Percentiles rank a stretch among this genome's conserved stretches.
phyloP scores from a whole-genome alignment of 1,140 invertebrate species.

The Globodera rostochiensis region DNA sequence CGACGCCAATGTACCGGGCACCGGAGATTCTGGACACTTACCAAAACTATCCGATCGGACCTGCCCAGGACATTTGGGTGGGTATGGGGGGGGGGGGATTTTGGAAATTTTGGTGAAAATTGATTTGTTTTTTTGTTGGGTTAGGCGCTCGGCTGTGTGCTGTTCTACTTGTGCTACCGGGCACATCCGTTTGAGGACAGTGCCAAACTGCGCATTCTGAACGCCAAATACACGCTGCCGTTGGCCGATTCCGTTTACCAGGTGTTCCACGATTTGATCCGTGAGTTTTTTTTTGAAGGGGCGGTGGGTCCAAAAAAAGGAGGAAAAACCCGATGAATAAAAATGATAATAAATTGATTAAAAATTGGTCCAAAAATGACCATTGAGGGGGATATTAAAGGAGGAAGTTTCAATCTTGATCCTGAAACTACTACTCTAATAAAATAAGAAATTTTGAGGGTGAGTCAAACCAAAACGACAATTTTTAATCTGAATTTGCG shows the following conservation, averaged over 20 bases:
- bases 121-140: not conserved
- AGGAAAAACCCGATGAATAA: too few relatives aligned
- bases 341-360: too few relatives aligned
- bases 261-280: slow-evolving; percentile 86
- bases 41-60: slow-evolving; percentile 88
- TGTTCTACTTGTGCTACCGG: slow-evolving; percentile 87
- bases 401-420: not conserved
- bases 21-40: slow-evolving; percentile 98
- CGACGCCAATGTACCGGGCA: slow-evolving; percentile 76
- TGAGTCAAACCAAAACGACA: too few relatives aligned
- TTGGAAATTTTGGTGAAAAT: too few relatives aligned
- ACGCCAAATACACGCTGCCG: slow-evolving; percentile 88
- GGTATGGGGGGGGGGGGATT: not conserved
- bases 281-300: slow-evolving; percentile 67
- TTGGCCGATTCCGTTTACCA: slow-evolving; percentile 79
- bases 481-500: too few relatives aligned
- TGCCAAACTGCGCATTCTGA: slow-evolving; percentile 90
- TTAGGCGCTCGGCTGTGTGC: slow-evolving; percentile 85
- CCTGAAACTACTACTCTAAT: not conserved
- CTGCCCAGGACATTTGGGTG: slow-evolving; percentile 83
- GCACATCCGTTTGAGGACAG: slow-evolving; percentile 95
- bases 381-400: too few relatives aligned
- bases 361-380: too few relatives aligned
- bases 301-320: too few relatives aligned
- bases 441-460: too few relatives aligned